Percentiles rank a stretch among this genome's conserved stretches.
Evolutionary conservation across 1,140 invertebrate species (phyloP).

Genomic region (Bilobella aurantiaca): DNA sequence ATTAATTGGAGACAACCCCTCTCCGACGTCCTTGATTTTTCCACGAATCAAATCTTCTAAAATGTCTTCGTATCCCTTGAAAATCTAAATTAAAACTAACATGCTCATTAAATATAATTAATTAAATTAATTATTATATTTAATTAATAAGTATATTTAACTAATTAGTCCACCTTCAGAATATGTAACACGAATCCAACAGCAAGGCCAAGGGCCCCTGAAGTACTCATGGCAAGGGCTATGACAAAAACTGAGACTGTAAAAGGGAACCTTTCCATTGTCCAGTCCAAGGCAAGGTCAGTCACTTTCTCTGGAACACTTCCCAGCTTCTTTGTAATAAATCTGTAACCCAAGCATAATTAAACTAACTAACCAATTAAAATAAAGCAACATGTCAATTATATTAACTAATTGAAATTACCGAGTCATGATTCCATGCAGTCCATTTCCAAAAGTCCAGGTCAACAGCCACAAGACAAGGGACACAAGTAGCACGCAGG

Average conservation of each 20-base stretch:
- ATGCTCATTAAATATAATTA: no score
- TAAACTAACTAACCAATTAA: no score
- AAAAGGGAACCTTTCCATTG: conserved; percentile 27
- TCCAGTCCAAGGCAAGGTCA: conserved; percentile 24
- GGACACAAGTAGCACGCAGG: conserved; percentile 15
- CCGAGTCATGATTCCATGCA: conserved; percentile 22
- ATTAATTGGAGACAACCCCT: conserved; percentile 23
- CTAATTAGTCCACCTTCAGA: no score
- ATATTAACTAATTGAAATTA: conserved; percentile 9
- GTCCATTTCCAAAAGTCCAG: conserved; percentile 15
- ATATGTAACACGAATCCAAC: conserved; percentile 16
- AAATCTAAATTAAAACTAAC: conserved; percentile 18
- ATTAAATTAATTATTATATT: no score
- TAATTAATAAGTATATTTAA: no score
- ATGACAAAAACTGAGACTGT: conserved; percentile 24
- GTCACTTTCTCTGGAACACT: conserved; percentile 25
- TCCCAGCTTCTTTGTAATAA: conserved; percentile 19
- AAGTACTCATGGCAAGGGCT: conserved; percentile 20
- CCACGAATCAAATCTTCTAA: conserved; percentile 24
- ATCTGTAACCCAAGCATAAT: no score
- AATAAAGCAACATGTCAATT: neutral
- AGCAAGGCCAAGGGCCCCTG: conserved; percentile 22
- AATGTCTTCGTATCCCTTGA: conserved; percentile 32
- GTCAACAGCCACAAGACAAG: conserved; percentile 17
- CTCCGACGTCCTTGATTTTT: conserved; percentile 14